Conservation (phyloP, 1,140 invertebrate species). For the Drosophila nasuta region DNA sequence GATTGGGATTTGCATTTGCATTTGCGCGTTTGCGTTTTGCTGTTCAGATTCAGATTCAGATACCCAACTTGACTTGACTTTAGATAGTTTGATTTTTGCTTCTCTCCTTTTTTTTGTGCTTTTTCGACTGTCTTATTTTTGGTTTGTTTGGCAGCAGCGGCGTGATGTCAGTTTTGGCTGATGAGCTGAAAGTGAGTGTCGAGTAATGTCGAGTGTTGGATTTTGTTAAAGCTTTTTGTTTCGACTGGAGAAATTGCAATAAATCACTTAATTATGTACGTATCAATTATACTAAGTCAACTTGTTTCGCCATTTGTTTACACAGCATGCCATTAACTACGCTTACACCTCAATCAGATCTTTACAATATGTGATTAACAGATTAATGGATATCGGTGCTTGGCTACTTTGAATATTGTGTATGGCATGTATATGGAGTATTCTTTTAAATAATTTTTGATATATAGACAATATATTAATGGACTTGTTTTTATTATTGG, state of each 20-base stretch:
- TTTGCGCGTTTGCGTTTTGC: conserved; percentile 55
- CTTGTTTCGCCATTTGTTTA: not conserved
- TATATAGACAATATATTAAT: no score
- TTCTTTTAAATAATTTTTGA: no score
- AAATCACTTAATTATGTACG: conserved; percentile 38
- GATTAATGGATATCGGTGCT: no score
- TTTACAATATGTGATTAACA: no score
- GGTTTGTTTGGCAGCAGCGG: not conserved
- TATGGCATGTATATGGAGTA: no score
- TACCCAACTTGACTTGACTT: conserved; percentile 35
- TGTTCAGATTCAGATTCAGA: conserved; percentile 55
- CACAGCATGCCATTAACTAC: conserved; percentile 11
- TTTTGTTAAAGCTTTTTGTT: not conserved
- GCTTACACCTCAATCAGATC: not conserved
- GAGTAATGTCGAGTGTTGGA: not conserved
- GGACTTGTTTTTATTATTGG: no score
- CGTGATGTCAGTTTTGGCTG: conserved; percentile 44
- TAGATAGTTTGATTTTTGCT: conserved; percentile 15
- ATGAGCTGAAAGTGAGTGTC: conserved; percentile 46
- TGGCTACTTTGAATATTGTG: no score
- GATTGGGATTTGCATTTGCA: conserved; percentile 73
- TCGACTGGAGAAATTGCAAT: conserved; percentile 40
- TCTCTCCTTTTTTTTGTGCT: not conserved
- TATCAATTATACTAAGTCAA: conserved; percentile 37
- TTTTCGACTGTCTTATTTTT: no score